Evolutionary conservation across 92 coral and sea anemone species (phyloP).

Genomic region (Ricordea florida): DNA sequence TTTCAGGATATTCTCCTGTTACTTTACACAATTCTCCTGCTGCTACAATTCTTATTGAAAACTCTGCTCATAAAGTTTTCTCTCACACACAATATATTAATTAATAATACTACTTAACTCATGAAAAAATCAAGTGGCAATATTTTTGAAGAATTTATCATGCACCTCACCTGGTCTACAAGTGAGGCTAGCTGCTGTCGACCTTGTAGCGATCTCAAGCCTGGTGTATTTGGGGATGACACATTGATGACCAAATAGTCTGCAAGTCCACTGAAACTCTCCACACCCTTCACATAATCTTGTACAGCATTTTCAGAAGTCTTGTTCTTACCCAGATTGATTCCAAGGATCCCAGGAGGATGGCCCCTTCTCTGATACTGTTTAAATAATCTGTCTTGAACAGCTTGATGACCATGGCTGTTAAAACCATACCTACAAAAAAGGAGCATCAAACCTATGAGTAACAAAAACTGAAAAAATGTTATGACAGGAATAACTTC

Average conservation of each 20-base stretch:
- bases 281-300: slow-evolving; percentile 87
- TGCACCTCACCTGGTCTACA: slow-evolving; percentile 72
- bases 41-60: no score
- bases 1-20: no score
- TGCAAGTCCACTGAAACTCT: slow-evolving; percentile 74
- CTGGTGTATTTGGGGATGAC: slow-evolving; percentile 98
- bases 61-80: no score
- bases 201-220: slow-evolving; percentile 91
- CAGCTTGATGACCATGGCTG: slow-evolving; percentile 85
- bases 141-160: not conserved
- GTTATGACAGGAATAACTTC: no score
- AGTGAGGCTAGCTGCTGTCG: slow-evolving; percentile 76
- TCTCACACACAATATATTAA: no score
- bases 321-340: slow-evolving; percentile 96
- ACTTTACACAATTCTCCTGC: no score
- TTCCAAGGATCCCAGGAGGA: slow-evolving; percentile 76
- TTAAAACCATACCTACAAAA: slow-evolving; percentile 89
- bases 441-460: not conserved
- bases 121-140: not conserved
- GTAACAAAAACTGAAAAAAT: not conserved
- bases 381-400: slow-evolving; percentile 54
- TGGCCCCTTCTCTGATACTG: slow-evolving; percentile 39
- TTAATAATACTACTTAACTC: not conserved
- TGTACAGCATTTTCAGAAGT: slow-evolving; percentile 76
- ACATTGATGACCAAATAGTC: slow-evolving; percentile 92